Percentiles rank a stretch among this genome's conserved stretches.
These are phyloP conservation scores for Pectinophora gossypiella DNA, from an alignment of 1,140 invertebrate species.

Conservation along the genomic window DNA sequence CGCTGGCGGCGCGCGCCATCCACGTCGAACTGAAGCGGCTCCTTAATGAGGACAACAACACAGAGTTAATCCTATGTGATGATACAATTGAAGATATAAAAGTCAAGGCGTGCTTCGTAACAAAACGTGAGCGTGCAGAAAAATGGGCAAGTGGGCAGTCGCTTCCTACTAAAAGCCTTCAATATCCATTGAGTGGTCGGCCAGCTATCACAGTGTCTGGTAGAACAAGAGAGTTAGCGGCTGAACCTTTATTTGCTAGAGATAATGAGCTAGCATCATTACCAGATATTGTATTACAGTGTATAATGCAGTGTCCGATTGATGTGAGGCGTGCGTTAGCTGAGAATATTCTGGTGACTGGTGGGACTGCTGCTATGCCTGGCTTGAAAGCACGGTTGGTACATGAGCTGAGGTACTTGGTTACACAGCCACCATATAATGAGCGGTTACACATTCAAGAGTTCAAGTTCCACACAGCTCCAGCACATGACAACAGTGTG, in stretches of 20 bases:
- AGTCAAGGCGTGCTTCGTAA: constrained; percentile 55
- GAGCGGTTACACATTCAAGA: constrained; percentile 17
- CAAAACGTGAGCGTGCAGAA: constrained; percentile 22
- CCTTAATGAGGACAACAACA: constrained; percentile 34
- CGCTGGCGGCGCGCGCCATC: constrained; percentile 43
- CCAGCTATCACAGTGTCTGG: constrained; percentile 29
- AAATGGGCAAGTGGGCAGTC: constrained; percentile 20
- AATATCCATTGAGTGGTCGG: constrained; percentile 15
- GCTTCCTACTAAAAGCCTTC: constrained; percentile 16
- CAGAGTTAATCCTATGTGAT: constrained; percentile 29
- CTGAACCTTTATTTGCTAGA: constrained; percentile 45
- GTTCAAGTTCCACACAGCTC: constrained; percentile 45
- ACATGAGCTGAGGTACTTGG: constrained; percentile 38
- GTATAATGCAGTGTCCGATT: constrained; percentile 45
- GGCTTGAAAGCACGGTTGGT: constrained; percentile 45
- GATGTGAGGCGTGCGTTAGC: constrained; percentile 48
- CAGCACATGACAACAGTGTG: constrained; percentile 30
- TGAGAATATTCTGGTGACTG: constrained; percentile 44
- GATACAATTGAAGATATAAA: constrained; percentile 53
- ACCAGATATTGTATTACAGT: constrained; percentile 49
- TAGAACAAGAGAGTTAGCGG: constrained; percentile 33
- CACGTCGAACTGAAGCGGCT: constrained; percentile 34
- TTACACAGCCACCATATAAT: constrained; percentile 38
- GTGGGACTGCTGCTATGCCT: constrained; percentile 41
- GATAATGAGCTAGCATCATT: constrained; percentile 52